Conservation (phyloP, 2,113 vertebrate genomes). For the Eulemur macaco region DNA sequence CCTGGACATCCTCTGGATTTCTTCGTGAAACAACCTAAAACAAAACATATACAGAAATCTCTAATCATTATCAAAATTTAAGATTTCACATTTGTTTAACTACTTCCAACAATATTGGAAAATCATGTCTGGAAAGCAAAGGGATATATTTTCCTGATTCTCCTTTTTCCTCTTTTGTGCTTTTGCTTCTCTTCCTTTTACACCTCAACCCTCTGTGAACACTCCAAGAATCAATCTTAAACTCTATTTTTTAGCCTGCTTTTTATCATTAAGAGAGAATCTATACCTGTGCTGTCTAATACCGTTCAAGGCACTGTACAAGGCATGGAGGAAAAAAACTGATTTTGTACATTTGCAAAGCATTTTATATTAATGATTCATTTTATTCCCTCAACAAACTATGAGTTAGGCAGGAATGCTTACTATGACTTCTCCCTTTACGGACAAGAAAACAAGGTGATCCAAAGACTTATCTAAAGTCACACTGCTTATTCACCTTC, state of each 20-base stretch:
- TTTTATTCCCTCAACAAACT: not conserved
- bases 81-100: not conserved
- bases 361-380: not conserved
- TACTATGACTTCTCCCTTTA: not conserved
- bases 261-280: not conserved
- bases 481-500: not conserved
- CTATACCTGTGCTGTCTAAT: not conserved
- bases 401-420: not conserved
- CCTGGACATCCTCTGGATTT: constrained; percentile 97
- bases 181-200: not conserved
- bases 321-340: not conserved
- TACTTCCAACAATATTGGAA: constrained; percentile 9
- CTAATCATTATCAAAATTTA: constrained; percentile 59
- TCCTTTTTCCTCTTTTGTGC: not conserved
- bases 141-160: not conserved
- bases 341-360: not conserved
- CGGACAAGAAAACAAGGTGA: not conserved
- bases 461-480: not conserved
- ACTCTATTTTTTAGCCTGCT: not conserved
- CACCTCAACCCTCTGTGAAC: not conserved
- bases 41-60: constrained; percentile 70
- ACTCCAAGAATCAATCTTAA: not conserved
- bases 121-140: not conserved
- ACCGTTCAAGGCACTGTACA: not conserved
- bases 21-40: constrained; percentile 96